These are phyloP conservation scores for Iselma pallidipennis DNA, from an alignment of 2,888 invertebrate genomes.

Conservation along the genomic window DNA sequence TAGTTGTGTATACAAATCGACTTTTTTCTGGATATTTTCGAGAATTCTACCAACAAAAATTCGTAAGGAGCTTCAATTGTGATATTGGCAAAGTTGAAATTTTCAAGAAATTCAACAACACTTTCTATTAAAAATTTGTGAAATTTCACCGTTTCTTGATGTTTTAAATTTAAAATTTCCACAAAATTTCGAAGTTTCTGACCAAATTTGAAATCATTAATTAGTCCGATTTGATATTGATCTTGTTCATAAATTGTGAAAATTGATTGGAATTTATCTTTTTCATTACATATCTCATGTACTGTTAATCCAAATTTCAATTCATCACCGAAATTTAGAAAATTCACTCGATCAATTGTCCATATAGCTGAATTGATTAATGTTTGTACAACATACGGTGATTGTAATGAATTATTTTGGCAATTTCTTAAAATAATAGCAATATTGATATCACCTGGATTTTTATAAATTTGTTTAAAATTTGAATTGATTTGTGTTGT, in stretches of 20 bases:
- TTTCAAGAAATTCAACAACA: slow-evolving; percentile 41
- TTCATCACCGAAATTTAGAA: slow-evolving; percentile 37
- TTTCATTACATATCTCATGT: slow-evolving; percentile 44
- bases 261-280: slow-evolving; percentile 42
- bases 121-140: slow-evolving; percentile 39
- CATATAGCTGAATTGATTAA: slow-evolving; percentile 47
- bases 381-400: slow-evolving; percentile 35
- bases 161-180: slow-evolving; percentile 40
- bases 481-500: neutral
- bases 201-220: slow-evolving; percentile 34
- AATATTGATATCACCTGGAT: slow-evolving; percentile 42
- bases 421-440: slow-evolving; percentile 46
- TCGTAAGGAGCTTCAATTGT: slow-evolving; percentile 46
- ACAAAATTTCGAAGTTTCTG: slow-evolving; percentile 40
- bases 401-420: slow-evolving; percentile 22
- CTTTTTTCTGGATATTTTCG: slow-evolving; percentile 39
- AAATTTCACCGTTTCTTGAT: slow-evolving; percentile 30
- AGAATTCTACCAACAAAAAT: slow-evolving; percentile 45
- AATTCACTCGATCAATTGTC: slow-evolving; percentile 47
- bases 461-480: slow-evolving; percentile 7
- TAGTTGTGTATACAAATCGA: slow-evolving; percentile 49
- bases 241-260: slow-evolving; percentile 43
- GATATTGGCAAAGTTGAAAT: slow-evolving; percentile 45
- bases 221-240: slow-evolving; percentile 40
- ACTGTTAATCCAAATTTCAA: slow-evolving; percentile 41